Evolutionary conservation across 2,888 invertebrate genomes (phyloP).

Genomic region (Mythimna loreyi): DNA sequence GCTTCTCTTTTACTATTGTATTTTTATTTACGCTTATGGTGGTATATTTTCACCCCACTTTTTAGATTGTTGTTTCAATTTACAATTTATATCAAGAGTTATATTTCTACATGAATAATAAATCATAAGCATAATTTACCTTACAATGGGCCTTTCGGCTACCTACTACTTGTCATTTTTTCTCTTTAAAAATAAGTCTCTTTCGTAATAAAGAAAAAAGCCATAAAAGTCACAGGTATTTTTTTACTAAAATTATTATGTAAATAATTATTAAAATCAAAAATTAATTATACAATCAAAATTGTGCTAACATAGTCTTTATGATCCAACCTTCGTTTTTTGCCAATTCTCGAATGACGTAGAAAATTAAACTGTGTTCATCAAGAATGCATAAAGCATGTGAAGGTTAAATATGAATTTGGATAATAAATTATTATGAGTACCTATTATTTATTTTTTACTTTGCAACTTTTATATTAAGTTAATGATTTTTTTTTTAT

Average conservation of each 20-base stretch:
- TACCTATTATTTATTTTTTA: neutral
- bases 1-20: no score
- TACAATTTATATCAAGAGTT: no score
- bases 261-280: neutral
- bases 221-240: no score
- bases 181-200: no score
- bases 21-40: no score
- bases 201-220: no score
- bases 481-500: neutral
- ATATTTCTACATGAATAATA: no score
- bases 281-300: neutral
- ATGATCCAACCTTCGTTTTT: conserved; percentile 26
- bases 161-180: no score
- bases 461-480: neutral
- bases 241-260: neutral
- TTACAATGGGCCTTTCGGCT: no score
- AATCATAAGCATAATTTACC: no score
- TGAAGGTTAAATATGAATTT: conserved; percentile 1
- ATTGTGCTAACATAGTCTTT: neutral
- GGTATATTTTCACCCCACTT: no score
- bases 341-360: neutral
- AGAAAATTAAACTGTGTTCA: conserved; percentile 20
- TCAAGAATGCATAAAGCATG: conserved; percentile 23
- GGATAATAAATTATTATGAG: neutral
- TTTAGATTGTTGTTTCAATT: no score